A percentile compares a stretch with the other conserved stretches of the same genome.
Conservation (phyloP, 2,888 invertebrate species). For the Psylliodes chrysocephalus region DNA sequence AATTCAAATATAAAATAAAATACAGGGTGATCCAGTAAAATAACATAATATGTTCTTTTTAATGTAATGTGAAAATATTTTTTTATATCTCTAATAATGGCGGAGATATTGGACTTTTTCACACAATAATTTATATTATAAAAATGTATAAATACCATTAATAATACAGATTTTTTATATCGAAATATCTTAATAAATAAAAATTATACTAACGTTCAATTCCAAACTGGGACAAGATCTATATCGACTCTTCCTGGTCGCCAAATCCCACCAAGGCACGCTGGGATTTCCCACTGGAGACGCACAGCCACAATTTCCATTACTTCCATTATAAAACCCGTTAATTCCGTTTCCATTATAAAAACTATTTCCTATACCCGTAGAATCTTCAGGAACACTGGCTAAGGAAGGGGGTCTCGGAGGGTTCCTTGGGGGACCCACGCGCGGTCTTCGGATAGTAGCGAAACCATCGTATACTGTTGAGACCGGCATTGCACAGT, state of each 20-base stretch:
- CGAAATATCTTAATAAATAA: no score
- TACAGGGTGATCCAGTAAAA: no score
- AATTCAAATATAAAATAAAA: no score
- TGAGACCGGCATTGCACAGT: conserved; percentile 58
- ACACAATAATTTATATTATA: no score
- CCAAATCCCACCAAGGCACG: conserved; percentile 90
- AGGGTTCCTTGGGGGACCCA: conserved; percentile 58
- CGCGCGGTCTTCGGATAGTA: conserved; percentile 76
- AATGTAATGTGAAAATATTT: no score
- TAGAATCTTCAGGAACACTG: conserved; percentile 65
- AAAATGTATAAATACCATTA: no score
- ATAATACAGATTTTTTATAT: no score
- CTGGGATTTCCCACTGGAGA: conserved; percentile 68
- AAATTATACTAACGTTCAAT: conserved; percentile 49
- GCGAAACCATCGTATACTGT: conserved; percentile 88
- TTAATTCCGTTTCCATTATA: conserved; percentile 17
- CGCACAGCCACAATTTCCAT: conserved; percentile 31
- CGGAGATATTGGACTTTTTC: no score
- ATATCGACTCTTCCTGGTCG: conserved; percentile 80
- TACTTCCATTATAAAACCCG: conserved; percentile 11
- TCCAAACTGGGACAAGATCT: conserved; percentile 85
- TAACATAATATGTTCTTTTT: no score
- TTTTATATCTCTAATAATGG: no score
- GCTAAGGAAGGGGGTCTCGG: conserved; percentile 62
- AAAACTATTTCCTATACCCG: conserved; percentile 15